Evolutionary conservation across 2,113 vertebrate species (phyloP).

Genomic region (Dermatemys mawii): DNA sequence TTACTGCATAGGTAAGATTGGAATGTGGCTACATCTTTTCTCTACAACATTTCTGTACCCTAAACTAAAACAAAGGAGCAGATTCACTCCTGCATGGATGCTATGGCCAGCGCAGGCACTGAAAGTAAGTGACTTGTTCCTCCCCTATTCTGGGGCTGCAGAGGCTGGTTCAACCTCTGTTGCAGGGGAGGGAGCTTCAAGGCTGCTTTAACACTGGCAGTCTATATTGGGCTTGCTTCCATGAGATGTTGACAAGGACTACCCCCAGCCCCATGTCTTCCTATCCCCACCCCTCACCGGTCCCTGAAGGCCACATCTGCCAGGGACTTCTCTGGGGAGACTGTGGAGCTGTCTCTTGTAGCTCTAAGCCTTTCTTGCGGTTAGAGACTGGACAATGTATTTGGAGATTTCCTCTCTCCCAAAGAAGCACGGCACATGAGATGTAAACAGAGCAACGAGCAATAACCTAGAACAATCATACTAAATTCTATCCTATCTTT

Average conservation of each 20-base stretch:
- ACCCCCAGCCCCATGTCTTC: not conserved
- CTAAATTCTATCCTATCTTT: not conserved
- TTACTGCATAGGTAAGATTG: constrained; percentile 43
- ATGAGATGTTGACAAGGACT: not conserved
- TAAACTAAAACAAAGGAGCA: not conserved
- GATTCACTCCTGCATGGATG: not conserved
- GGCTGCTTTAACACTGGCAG: not conserved
- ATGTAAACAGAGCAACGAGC: not conserved
- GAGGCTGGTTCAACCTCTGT: not conserved
- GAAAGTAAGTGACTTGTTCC: not conserved
- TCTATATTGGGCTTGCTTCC: not conserved
- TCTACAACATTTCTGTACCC: constrained; percentile 17
- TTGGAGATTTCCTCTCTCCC: not conserved
- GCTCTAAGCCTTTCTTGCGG: not conserved
- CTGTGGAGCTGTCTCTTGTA: not conserved
- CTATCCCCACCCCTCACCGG: not conserved
- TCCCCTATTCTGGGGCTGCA: not conserved
- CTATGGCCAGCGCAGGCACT: not conserved
- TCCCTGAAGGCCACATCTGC: not conserved
- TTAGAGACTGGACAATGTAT: not conserved
- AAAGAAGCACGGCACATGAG: not conserved
- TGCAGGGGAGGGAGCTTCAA: not conserved
- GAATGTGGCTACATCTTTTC: constrained; percentile 43
- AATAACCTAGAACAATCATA: not conserved
- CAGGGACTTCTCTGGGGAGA: not conserved